Conservation (phyloP, 2,888 invertebrate species). For the Rhingia rostrata region DNA sequence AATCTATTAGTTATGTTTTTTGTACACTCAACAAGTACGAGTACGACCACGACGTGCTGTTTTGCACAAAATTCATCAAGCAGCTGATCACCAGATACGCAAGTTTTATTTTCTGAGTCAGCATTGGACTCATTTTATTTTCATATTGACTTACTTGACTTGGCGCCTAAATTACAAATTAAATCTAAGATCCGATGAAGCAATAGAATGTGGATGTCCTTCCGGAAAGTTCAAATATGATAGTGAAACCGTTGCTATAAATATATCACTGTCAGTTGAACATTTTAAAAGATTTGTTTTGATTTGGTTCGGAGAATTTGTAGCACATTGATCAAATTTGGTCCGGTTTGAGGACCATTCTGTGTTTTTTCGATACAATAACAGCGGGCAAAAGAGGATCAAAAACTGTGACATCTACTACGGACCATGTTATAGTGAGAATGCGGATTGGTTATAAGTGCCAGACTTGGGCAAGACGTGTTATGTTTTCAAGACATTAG, state of each 20-base stretch:
- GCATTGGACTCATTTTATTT: slow-evolving; percentile 15
- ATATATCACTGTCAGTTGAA: no score
- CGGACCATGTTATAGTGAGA: no score
- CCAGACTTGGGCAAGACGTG: no score
- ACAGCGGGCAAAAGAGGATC: no score
- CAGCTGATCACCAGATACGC: slow-evolving; percentile 17
- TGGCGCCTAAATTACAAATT: not conserved
- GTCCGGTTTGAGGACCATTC: no score
- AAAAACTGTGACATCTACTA: no score
- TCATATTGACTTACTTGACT: not conserved
- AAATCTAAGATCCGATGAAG: not conserved
- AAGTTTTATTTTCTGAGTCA: slow-evolving; percentile 6
- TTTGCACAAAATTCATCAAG: slow-evolving; percentile 13
- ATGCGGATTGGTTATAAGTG: no score
- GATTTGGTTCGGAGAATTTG: no score
- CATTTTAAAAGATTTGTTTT: no score
- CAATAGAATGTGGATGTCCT: slow-evolving; percentile 18
- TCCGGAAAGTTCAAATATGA: slow-evolving; percentile 2
- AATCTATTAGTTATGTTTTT: not conserved
- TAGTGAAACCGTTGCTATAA: not conserved
- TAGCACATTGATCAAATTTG: no score
- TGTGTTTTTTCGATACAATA: no score
- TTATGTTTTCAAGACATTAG: no score
- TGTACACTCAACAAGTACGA: not conserved
- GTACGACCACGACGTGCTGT: slow-evolving; percentile 28